Evolutionary conservation across 2,888 invertebrate genomes (phyloP).

Genomic region (Heliconius hortense): DNA sequence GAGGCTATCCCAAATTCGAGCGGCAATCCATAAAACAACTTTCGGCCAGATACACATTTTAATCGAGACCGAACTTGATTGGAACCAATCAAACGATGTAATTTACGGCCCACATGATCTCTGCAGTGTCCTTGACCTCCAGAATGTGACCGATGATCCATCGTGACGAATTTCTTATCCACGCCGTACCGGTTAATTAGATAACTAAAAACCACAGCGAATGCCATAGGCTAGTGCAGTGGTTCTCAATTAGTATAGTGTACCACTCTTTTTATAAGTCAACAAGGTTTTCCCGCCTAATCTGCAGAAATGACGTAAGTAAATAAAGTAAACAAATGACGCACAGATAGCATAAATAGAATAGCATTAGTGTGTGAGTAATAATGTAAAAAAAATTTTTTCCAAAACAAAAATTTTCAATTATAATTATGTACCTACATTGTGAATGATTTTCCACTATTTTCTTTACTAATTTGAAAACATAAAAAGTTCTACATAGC

Average conservation of each 20-base stretch:
- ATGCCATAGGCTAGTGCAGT: conserved; percentile 53
- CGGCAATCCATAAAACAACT: conserved; percentile 56
- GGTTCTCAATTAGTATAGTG: not conserved
- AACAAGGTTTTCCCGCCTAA: not conserved
- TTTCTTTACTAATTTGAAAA: not conserved
- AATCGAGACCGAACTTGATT: conserved; percentile 71
- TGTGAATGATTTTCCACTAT: not conserved
- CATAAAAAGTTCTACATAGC: too few species aligned
- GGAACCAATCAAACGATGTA: conserved; percentile 77
- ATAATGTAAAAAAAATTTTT: not conserved
- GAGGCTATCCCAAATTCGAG: conserved; percentile 52
- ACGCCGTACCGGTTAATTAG: conserved; percentile 70
- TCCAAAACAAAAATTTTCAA: too few species aligned
- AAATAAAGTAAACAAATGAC: not conserved
- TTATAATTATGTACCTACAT: not conserved
- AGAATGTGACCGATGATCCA: conserved; percentile 62
- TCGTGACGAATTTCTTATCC: conserved; percentile 70
- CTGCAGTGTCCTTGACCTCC: conserved; percentile 64
- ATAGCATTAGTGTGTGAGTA: not conserved
- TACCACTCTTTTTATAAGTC: not conserved
- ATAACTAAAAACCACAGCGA: conserved; percentile 52
- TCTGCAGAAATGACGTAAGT: not conserved
- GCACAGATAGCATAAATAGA: too few species aligned
- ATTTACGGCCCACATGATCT: conserved; percentile 67
- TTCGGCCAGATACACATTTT: conserved; percentile 61